Evolutionary conservation across 2,113 vertebrate genomes (phyloP).

Genomic region (Conger conger): DNA sequence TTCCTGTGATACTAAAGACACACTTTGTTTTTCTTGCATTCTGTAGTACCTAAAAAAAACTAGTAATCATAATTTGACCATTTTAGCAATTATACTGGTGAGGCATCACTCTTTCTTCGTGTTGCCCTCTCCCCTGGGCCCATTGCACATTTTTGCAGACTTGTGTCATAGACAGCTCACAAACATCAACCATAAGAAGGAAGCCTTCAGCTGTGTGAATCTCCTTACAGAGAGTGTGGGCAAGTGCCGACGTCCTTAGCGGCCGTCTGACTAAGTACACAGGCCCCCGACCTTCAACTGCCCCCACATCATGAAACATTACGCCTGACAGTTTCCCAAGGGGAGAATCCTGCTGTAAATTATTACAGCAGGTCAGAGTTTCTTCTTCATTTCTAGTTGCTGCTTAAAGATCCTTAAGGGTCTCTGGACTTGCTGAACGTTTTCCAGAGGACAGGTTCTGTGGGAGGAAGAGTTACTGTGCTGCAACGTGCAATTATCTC

Average conservation of each 20-base stretch:
- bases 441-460: conserved; percentile 11
- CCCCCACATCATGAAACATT: conserved; percentile 42
- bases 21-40: background rate
- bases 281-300: background rate
- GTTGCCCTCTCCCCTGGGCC: background rate
- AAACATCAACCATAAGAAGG: background rate
- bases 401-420: background rate
- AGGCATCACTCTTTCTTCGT: background rate
- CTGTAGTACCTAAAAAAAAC: background rate
- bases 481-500: conserved; percentile 30
- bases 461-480: conserved; percentile 26
- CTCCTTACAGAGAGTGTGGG: background rate
- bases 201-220: background rate
- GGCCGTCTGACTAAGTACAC: background rate
- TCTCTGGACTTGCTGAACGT: conserved; percentile 18
- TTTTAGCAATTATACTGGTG: too few species aligned
- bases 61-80: background rate
- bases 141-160: background rate
- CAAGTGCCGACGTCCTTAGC: background rate
- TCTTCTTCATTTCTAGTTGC: background rate
- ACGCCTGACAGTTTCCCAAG: conserved; percentile 19
- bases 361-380: background rate
- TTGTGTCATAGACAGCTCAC: background rate
- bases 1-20: background rate
- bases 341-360: background rate